Percentiles rank a stretch among this genome's conserved stretches.
phyloP scores from a whole-genome alignment of 1,140 invertebrate genomes.

The Apolygus lucorum region DNA sequence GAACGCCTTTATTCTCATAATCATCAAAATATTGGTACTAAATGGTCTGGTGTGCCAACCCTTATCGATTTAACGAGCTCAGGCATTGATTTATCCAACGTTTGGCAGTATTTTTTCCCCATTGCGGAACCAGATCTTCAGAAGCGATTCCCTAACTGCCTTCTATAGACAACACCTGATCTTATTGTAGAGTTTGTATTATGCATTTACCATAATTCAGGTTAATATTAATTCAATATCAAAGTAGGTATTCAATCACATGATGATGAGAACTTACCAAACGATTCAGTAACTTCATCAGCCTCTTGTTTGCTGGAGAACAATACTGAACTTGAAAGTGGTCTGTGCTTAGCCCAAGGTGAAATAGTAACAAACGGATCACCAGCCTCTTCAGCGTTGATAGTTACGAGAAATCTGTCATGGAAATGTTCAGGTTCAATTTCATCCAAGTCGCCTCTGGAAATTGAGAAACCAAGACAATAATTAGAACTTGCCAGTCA shows the following conservation, averaged over 20 bases:
- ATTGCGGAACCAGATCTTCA: no score
- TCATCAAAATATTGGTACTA: no score
- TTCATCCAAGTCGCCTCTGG: slow-evolving; percentile 67
- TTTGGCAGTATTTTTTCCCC: no score
- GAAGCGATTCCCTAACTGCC: no score
- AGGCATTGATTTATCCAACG: no score
- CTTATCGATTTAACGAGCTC: no score
- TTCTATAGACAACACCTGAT: background rate
- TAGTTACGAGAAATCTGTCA: slow-evolving; percentile 59
- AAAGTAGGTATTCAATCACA: background rate
- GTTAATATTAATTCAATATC: background rate
- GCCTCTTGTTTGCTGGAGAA: slow-evolving; percentile 75
- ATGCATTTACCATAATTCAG: background rate
- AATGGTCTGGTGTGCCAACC: no score
- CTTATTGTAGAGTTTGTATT: background rate
- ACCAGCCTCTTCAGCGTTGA: slow-evolving; percentile 56
- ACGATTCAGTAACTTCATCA: slow-evolving; percentile 72
- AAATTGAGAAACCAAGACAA: no score
- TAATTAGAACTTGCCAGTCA: no score
- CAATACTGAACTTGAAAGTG: slow-evolving; percentile 50
- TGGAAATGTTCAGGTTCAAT: slow-evolving; percentile 73
- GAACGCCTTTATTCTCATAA: no score
- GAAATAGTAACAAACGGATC: slow-evolving; percentile 51
- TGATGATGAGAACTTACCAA: slow-evolving; percentile 42
- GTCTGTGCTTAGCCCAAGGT: slow-evolving; percentile 64